Percentiles rank a stretch among this genome's conserved stretches.
Evolutionary conservation across 2,797 vertebrate species (phyloP).

Genomic region (Periophthalmus magnuspinnatus): DNA sequence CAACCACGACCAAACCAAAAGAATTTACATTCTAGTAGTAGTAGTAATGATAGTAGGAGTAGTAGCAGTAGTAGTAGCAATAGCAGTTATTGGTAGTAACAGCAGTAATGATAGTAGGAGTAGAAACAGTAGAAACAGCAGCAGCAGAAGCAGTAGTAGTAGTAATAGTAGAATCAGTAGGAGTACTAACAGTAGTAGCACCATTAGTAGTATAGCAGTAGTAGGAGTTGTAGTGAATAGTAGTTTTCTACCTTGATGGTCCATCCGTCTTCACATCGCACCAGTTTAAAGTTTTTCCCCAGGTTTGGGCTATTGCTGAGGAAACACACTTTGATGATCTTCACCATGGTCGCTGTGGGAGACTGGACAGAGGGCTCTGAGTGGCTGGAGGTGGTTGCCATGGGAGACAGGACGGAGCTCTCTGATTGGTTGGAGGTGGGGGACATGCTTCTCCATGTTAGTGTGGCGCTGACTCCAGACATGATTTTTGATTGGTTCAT

Average conservation of each 20-base stretch:
- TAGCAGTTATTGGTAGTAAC: too few relatives aligned
- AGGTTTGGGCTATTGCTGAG: conserved; percentile 89
- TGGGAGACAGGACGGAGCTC: conserved; percentile 24
- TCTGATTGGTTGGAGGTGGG: conserved; percentile 27
- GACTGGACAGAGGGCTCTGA: conserved; percentile 16
- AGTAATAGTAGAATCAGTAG: too few relatives aligned
- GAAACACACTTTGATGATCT: conserved; percentile 96
- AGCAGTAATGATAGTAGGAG: too few relatives aligned
- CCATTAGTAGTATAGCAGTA: not conserved
- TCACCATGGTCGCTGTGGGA: conserved; percentile 41
- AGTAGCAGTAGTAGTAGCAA: too few relatives aligned
- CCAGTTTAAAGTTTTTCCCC: conserved; percentile 94
- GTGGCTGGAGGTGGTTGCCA: not conserved
- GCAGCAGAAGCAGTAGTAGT: too few relatives aligned
- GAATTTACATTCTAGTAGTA: too few relatives aligned
- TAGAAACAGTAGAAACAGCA: too few relatives aligned
- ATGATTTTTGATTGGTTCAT: conserved; percentile 31
- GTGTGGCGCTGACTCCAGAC: conserved; percentile 72
- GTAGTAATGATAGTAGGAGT: too few relatives aligned
- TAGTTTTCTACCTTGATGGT: conserved; percentile 76
- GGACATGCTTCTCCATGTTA: conserved; percentile 70
- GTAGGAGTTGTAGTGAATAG: not conserved
- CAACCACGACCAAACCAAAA: too few relatives aligned
- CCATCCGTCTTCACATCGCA: conserved; percentile 86
- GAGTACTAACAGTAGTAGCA: too few relatives aligned